Base-by-base conservation (phyloP, 2,113 vertebrate genomes). In the Siphamia tubifer region DNA sequence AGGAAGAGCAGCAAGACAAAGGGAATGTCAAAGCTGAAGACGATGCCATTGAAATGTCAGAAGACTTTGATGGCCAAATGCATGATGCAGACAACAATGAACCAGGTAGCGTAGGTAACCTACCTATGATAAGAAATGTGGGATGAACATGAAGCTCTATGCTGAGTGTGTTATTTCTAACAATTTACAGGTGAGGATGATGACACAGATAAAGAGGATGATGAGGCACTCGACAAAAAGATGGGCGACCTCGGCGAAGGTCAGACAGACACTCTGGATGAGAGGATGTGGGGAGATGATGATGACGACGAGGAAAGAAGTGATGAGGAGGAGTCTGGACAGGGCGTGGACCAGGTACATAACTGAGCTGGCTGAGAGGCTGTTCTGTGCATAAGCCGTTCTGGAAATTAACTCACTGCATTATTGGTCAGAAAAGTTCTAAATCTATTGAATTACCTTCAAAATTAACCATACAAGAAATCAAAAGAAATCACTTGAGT, bases 41-140 rank as follows among this genome's bases (percentile, higher is more conserved):
- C 44, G 94, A 98, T 23, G 98, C 96, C 21, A 94, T 99, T 36
- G 98, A 99, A 88, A 99, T 99, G 98, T 95, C 97, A 2, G 98
- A 99, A 64, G 97, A 99, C 87, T 98, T 99, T 76, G 95, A 96
- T 3, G 97, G 96, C 21, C 95, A 96, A 82, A 94, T 96, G 87
- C 94, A 96, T 8, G 95, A 97, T 45, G 96, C 93, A 2, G 94
- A 96, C n/a, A 75, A 69, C 23, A 92, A 94, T 45, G 91, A 95
- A 68, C 82, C 90, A 90, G 96, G 98, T 98, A 64, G 1, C 10
- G 3, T 7, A 30, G 28, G 28, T 11, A 30, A 30, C 25, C 13
- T n/a, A 34, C 10, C 8, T 9, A 30, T 30, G 6, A 30, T 9
- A 30, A 8, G 6, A 8, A 8, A 8, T 30, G 28, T 6, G 6